Conservation (phyloP, 2,888 invertebrate species). For the Plebejus anna region DNA sequence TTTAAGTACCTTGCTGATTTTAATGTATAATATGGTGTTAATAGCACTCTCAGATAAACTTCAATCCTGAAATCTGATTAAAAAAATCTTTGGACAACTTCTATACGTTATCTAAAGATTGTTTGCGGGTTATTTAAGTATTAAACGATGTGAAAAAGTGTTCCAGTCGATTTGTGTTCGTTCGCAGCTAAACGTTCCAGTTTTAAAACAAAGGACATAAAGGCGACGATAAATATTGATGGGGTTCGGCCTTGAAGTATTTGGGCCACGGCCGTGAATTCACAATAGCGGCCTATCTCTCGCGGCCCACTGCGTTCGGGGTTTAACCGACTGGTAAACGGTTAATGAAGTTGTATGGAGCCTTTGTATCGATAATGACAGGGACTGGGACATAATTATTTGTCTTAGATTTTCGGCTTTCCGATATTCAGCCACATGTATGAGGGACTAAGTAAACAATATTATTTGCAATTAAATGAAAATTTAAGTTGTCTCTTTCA, state of each 20-base stretch:
- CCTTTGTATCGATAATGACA: background rate
- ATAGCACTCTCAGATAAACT: no score
- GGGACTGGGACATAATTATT: background rate
- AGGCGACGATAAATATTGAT: conserved; percentile 13
- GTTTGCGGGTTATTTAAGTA: background rate
- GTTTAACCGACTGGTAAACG: background rate
- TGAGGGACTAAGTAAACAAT: no score
- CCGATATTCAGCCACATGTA: no score
- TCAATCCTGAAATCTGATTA: no score
- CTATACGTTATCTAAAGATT: no score
- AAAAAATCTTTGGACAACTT: no score
- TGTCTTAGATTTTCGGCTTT: no score
- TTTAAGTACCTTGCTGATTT: no score
- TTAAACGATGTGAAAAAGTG: background rate
- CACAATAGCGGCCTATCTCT: conserved; percentile 6
- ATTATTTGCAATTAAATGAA: no score
- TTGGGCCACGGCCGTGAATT: background rate
- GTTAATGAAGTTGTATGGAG: background rate
- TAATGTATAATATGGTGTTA: no score
- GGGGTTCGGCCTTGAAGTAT: background rate
- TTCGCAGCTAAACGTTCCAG: background rate
- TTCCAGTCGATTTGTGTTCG: background rate
- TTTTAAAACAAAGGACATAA: conserved; percentile 12
- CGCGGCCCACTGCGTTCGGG: background rate
- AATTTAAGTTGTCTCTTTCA: background rate